Evolutionary conservation across 1,140 invertebrate species (phyloP).

Genomic region (Caenorhabditis briggsae): DNA sequence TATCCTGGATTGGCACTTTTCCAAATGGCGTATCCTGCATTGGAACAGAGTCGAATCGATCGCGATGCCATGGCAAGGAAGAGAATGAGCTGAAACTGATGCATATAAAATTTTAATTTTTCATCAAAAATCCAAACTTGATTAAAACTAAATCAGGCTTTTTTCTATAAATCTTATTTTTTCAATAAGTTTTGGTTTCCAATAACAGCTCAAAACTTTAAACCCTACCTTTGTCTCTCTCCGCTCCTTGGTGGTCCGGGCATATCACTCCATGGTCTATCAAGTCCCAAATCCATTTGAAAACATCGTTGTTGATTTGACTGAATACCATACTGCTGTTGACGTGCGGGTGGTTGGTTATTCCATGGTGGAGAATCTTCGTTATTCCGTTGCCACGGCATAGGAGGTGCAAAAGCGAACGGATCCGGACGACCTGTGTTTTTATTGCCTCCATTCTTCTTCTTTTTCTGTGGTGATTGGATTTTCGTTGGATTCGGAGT

Average conservation of each 20-base stretch:
- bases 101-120: neutral
- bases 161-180: too few relatives aligned
- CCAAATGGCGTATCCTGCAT: slow-evolving; percentile 30
- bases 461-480: neutral
- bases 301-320: slow-evolving; percentile 12
- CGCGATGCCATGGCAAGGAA: slow-evolving; percentile 14
- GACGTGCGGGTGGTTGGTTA: neutral
- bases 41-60: neutral
- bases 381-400: neutral
- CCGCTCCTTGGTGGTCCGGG: neutral
- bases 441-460: neutral
- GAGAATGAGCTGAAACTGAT: neutral
- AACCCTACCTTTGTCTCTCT: neutral
- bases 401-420: neutral
- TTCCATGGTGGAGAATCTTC: neutral
- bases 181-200: neutral
- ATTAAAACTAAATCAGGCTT: neutral
- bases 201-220: neutral
- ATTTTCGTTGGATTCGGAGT: neutral
- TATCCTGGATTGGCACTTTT: slow-evolving; percentile 38
- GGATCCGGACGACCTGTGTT: neutral
- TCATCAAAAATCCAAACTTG: neutral
- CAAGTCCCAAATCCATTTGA: neutral
- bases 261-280: slow-evolving; percentile 19
- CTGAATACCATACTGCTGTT: slow-evolving; percentile 23